Base-by-base conservation (phyloP, 2,888 invertebrate genomes). In the Drosophila niveifrons region DNA sequence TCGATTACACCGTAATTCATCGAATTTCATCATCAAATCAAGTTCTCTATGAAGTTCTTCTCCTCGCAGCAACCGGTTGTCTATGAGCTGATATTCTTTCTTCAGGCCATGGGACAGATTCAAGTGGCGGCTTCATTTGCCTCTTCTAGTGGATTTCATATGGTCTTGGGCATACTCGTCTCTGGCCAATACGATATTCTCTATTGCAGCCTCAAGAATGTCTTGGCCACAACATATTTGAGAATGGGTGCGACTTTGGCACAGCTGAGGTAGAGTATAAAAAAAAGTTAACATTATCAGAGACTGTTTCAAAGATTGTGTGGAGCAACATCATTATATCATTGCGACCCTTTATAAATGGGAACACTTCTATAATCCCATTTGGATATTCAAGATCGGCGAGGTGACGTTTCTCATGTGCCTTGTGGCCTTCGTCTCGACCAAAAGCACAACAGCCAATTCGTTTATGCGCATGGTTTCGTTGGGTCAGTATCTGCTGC, bases 81-180 rank as follows among this genome's bases (percentile, higher is more conserved):
- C 15, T 90, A 90, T 52, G 85, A 89, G 57, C 3, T 70, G 3
- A 67, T 90, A 7, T 91, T 90, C 47, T 77, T 91, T 44, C 71
- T 92, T 2, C 92, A 92, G 75, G 87, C 85, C 8, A 68, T 90
- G 50, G 92, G 90, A 0, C 92, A 92, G 74, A 75, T 91, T 48
- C 90, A 91, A 78, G 88, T 91, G 11, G 90, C 90, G 1, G 78
- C 89, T n/a, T 66, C 90, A 3, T 90, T 90, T 55, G 62, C 88
- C 0, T 65, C 85, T 0, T 89, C 90, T 3, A 92, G 92, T 74
- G 88, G 85, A 1, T 76, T 89, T 29, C 81, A 94, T 93, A 50
- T 90, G 79, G 79, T 78, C 1, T 47, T 90, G 13, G 73, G 80
- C 9, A 88, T 91, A 11, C 63, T 90, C 1, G 66, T 90, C 31